Evolutionary conservation across 2,888 invertebrate genomes (phyloP).

Genomic region (Thereva nobilitata): DNA sequence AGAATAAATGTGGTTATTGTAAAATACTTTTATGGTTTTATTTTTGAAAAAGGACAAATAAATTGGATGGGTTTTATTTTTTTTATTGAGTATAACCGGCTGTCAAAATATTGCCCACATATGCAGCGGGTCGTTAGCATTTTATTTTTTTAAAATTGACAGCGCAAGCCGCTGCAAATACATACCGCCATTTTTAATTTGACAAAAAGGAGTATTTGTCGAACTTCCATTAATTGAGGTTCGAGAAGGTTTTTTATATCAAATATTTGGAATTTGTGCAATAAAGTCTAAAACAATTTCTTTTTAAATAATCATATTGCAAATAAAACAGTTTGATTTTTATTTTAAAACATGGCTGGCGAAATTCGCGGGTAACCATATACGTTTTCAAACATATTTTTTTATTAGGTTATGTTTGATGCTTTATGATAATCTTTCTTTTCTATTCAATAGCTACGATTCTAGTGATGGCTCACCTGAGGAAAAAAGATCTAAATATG

Average conservation of each 20-base stretch:
- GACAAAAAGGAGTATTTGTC: too few relatives aligned
- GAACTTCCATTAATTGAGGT: too few relatives aligned
- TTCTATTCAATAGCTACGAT: slow-evolving; percentile 47
- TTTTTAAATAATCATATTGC: background rate
- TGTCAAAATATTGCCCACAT: too few relatives aligned
- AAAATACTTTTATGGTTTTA: too few relatives aligned
- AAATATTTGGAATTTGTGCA: background rate
- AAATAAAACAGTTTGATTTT: slow-evolving; percentile 3
- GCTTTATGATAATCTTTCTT: slow-evolving; percentile 14
- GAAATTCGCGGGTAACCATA: slow-evolving; percentile 40
- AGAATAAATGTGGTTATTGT: too few relatives aligned
- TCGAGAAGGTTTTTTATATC: background rate
- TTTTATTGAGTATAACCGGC: too few relatives aligned
- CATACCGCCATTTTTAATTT: too few relatives aligned
- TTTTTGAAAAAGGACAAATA: too few relatives aligned
- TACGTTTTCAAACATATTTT: background rate
- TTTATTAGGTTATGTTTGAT: background rate
- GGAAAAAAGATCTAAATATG: slow-evolving; percentile 48
- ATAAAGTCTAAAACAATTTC: slow-evolving; percentile 7
- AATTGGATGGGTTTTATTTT: too few relatives aligned
- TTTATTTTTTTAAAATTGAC: too few relatives aligned
- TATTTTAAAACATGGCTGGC: slow-evolving; percentile 41
- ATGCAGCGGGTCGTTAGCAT: too few relatives aligned
- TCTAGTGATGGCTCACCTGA: slow-evolving; percentile 49
- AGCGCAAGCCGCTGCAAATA: too few relatives aligned